Percentiles rank a stretch among this genome's conserved stretches.
Conservation (phyloP, 2,797 vertebrate species). For the Sardinella longiceps region DNA sequence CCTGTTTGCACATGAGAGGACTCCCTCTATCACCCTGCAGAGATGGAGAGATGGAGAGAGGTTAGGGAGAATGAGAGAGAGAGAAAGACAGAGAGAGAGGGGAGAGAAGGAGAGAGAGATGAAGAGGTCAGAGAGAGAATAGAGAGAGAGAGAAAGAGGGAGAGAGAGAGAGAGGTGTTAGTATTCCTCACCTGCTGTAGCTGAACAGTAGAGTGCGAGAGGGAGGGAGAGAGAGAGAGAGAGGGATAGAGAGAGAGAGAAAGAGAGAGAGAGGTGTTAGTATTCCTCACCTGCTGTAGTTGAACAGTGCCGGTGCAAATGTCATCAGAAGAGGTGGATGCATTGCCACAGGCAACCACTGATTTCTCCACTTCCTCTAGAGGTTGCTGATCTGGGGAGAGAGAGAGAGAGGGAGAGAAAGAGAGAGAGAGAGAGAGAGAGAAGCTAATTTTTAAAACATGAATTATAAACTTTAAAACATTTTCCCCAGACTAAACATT, state of each 20-base stretch:
- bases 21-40: conserved; percentile 52
- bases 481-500: no score
- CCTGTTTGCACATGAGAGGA: conserved; percentile 49
- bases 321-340: conserved; percentile 32
- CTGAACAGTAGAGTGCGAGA: no score
- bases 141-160: background rate
- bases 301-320: conserved; percentile 48
- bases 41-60: background rate
- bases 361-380: conserved; percentile 49
- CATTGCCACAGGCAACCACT: conserved; percentile 44
- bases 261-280: no score
- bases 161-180: no score
- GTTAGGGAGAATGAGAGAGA: background rate
- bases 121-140: background rate
- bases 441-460: no score
- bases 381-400: conserved; percentile 36
- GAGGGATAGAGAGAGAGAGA: background rate
- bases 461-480: no score
- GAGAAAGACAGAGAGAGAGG: background rate
- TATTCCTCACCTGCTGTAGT: conserved; percentile 41
- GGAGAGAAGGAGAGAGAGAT: background rate
- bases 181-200: no score
- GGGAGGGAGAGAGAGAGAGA: no score
- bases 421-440: no score
- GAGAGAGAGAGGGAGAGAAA: background rate